Percentiles rank a stretch among this genome's conserved stretches.
phyloP scores from a whole-genome alignment of 1,140 invertebrate genomes.

The Pseudomyrmex sp. region DNA sequence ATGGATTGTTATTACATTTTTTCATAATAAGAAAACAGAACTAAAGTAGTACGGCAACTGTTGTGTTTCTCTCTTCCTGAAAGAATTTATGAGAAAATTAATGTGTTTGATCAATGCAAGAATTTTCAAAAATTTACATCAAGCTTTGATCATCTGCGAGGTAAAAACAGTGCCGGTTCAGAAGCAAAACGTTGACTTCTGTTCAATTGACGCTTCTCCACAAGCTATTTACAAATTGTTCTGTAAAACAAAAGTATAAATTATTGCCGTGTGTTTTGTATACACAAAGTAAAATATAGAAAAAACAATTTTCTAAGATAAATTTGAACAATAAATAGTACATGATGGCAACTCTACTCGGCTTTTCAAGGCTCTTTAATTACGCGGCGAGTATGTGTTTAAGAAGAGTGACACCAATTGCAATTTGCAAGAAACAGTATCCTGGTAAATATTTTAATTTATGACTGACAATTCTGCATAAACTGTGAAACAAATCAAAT shows the following conservation, averaged over 20 bases:
- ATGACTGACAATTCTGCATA: neutral
- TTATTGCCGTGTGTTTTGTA: neutral
- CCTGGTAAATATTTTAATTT: constrained; percentile 56
- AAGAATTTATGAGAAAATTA: no score
- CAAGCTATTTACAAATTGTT: neutral
- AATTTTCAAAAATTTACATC: no score
- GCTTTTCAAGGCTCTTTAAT: constrained; percentile 59
- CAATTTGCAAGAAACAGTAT: constrained; percentile 47
- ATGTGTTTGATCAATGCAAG: no score
- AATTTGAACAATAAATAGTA: neutral
- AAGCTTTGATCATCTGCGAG: no score
- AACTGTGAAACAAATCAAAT: neutral
- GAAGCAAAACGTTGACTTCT: no score
- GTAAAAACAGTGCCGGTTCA: no score
- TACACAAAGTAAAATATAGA: neutral
- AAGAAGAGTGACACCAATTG: constrained; percentile 37
- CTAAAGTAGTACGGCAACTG: no score
- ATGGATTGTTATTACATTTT: no score
- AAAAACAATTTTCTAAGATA: neutral
- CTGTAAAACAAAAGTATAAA: neutral
- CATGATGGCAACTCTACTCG: constrained; percentile 66
- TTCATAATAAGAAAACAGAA: no score
- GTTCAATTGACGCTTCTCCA: neutral
- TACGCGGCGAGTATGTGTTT: constrained; percentile 60
- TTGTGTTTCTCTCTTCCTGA: no score